Base-by-base conservation (phyloP, 2,113 vertebrate species). In the Pachyramphus minor region DNA sequence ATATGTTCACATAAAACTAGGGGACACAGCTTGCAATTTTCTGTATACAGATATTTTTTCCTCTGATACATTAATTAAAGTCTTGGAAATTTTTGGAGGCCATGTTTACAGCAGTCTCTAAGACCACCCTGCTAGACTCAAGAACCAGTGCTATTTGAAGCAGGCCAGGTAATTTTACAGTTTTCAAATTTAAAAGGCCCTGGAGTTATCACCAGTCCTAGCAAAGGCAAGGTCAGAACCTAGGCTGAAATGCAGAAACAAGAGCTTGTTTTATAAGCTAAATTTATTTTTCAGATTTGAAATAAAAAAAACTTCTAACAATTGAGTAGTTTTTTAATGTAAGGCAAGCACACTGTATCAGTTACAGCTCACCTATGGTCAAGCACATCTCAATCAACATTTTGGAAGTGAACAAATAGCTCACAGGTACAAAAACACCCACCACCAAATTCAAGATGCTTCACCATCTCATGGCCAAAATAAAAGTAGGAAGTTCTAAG, bases 221-320 rank as follows among this genome's bases (percentile, higher is more conserved):
- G 24, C 33, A 74, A 92, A 72, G 35, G 22, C 22, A 81, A 75
- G 15, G 25, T 55, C 31, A 68, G 41, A 72, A 10, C 35, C 16
- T 2, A 73, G 27, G 15, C 9, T 75, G 52, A 87, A 91, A 93
- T 1, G 1, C 8, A 71, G 15, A 55, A 66, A 44, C 47, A 67
- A 56, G 0, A 53, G 11, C 7, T 39, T 60, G 8, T 75, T 92
- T 76, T 64, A 67, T 45, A 87, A 86, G 55, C 35, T 25, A 39
- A 35, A 69, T 94, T 92, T 90, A 96, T 76, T 95, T 91, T 84
- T 78, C 23, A 68, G 53, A 66, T 62, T 60, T 91, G 18, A 85
- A 84, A 76, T 49, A 6, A 50, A 50, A 84, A 69, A 41, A 22
- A 17, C 11, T 55, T 59, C 64, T 28, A 91, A 64, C 23, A 69